Evolutionary conservation across 2,113 vertebrate species (phyloP), one percentile per base, ranked within the genome.

Genomic region (Oreotrochilus melanogaster): DNA sequence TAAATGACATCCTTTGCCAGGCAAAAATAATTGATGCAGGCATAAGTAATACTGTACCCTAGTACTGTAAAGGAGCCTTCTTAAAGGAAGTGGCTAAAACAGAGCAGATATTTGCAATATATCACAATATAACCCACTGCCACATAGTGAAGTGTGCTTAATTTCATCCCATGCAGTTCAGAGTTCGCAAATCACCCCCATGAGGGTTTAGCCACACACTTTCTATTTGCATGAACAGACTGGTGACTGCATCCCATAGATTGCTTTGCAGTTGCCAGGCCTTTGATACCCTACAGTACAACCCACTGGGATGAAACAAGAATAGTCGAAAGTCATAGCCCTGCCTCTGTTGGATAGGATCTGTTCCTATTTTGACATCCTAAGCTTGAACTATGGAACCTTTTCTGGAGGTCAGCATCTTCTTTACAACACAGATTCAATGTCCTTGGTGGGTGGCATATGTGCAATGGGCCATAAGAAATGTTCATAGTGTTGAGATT

Each of bases 371-470:
- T 69, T 67, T 88, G 87, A 61, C 83, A 81, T 45, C 78, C 56
- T 45, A 74, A 82, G 80, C 65, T 19, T 27, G 69, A 21, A 86
- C 80, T 78, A 17, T 14, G 74, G 81, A n/a, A 72, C 74, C 71
- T 83, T 76, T 60, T 51, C 75, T 43, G 82, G 51, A 88, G 71
- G 42, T 89, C 50, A 64, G 75, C 81, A 72, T 78, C 85, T 85
- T 81, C 79, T 58, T 11, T 50, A 62, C 72, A 81, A 53, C 66
- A 72, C 7, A 0, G n/a, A 15, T 58, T 81, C 74, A 13, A 1
- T 54, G 82, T 62, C 92, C 92, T 81, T 67, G 65, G 42, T 21
- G 88, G 92, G 88, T 80, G 95, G 90, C 90, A 88, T 58, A 21
- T 62, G 66, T 35, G 81, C 70, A 42, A 6, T 28, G 85, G 71